A percentile compares a stretch with the other conserved stretches of the same genome.
phyloP scores from a whole-genome alignment of 2,113 vertebrate species.

The Erpornis zantholeuca region DNA sequence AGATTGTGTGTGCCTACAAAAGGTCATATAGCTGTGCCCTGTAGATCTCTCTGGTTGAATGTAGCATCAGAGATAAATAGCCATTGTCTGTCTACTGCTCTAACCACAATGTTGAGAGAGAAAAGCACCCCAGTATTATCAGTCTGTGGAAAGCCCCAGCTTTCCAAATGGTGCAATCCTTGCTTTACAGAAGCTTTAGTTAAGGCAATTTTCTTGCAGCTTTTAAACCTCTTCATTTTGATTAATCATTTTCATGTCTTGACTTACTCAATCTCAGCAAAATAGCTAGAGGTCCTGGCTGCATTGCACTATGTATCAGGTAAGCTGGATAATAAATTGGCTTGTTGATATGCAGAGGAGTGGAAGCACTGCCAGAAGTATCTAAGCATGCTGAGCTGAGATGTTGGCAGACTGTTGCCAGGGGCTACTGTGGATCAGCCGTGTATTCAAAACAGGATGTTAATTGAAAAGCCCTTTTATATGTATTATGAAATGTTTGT shows the following conservation, averaged over 20 bases:
- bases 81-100: background rate
- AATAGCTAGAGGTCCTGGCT: slow-evolving; percentile 60
- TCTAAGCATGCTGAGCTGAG: slow-evolving; percentile 17
- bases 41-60: background rate
- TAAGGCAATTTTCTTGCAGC: slow-evolving; percentile 33
- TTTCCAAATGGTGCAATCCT: slow-evolving; percentile 37
- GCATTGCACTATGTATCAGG: slow-evolving; percentile 22
- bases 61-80: slow-evolving; percentile 52
- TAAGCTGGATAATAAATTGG: slow-evolving; percentile 57
- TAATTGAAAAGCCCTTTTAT: slow-evolving; percentile 45
- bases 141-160: slow-evolving; percentile 57
- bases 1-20: background rate
- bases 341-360: slow-evolving; percentile 41
- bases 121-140: slow-evolving; percentile 27
- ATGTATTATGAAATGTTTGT: slow-evolving; percentile 39
- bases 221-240: slow-evolving; percentile 59
- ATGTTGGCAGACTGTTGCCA: slow-evolving; percentile 40
- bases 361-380: slow-evolving; percentile 33
- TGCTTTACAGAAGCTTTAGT: slow-evolving; percentile 47
- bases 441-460: slow-evolving; percentile 31
- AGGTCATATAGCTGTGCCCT: background rate
- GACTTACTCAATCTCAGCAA: slow-evolving; percentile 64
- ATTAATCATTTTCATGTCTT: slow-evolving; percentile 70
- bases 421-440: slow-evolving; percentile 14
- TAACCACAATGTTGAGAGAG: slow-evolving; percentile 20